phyloP scores from a whole-genome alignment of 1,140 invertebrate genomes.

The Drosophila eugracilis region DNA sequence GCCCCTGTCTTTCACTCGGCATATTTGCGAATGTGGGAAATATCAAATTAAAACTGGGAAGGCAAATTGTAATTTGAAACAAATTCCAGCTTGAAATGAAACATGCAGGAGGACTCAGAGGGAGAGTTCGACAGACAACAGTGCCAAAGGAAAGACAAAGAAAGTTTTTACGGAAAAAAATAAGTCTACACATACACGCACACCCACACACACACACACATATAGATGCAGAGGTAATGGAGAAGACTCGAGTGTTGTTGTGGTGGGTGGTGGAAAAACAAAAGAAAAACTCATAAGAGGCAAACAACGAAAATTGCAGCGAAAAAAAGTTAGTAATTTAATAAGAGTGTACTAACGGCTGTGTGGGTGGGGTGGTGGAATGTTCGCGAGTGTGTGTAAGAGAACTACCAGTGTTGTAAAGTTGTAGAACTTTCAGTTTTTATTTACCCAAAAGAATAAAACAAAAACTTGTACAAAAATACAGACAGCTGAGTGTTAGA shows the following conservation, averaged over 20 bases:
- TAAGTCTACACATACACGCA: slow-evolving; percentile 28
- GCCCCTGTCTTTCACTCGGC: background rate
- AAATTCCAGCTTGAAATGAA: slow-evolving; percentile 60
- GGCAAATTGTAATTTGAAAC: slow-evolving; percentile 59
- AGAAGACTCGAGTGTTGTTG: slow-evolving; percentile 15
- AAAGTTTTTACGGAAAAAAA: slow-evolving; percentile 61
- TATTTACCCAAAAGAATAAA: slow-evolving; percentile 44
- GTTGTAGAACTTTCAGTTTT: slow-evolving; percentile 50
- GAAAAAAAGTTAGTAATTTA: slow-evolving; percentile 78
- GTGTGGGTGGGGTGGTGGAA: slow-evolving; percentile 28
- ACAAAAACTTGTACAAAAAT: slow-evolving; percentile 45
- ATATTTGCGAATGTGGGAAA: slow-evolving; percentile 45
- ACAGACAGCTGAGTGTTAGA: slow-evolving; percentile 39
- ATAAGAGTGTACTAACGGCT: slow-evolving; percentile 46
- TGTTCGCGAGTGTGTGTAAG: slow-evolving; percentile 24
- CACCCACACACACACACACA: slow-evolving; percentile 18
- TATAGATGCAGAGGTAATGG: slow-evolving; percentile 17
- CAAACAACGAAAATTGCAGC: slow-evolving; percentile 54
- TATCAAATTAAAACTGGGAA: slow-evolving; percentile 65
- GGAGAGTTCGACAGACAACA: slow-evolving; percentile 15
- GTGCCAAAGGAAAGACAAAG: slow-evolving; percentile 31
- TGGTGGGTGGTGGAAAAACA: slow-evolving; percentile 2
- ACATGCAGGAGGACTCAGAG: slow-evolving; percentile 54
- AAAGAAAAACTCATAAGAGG: slow-evolving; percentile 49
- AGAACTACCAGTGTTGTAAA: slow-evolving; percentile 53